phyloP scores from a whole-genome alignment of 2,888 invertebrate genomes.

The Scaptomyza cyrtandrae region DNA sequence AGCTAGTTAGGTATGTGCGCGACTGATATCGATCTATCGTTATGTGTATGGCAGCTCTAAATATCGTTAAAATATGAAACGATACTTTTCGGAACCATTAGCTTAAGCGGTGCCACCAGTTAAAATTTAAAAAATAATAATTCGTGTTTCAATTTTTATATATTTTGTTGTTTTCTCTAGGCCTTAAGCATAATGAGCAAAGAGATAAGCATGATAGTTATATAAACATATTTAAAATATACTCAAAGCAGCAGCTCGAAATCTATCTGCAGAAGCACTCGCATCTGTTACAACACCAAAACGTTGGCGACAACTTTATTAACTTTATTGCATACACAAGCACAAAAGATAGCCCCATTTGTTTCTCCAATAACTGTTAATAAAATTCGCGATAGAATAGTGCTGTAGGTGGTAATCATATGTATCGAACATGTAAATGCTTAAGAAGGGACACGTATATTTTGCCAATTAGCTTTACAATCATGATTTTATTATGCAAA shows the following conservation, averaged over 20 bases:
- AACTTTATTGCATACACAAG: too few relatives aligned
- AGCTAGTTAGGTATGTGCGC: conserved; percentile 17
- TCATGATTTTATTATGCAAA: conserved; percentile 54
- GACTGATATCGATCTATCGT: conserved; percentile 25
- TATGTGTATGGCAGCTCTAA: conserved; percentile 1
- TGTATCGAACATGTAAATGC: not conserved
- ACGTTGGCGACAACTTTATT: too few relatives aligned
- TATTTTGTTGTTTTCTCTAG: not conserved
- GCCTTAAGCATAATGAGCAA: too few relatives aligned
- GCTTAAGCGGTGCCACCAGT: not conserved
- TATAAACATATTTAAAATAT: too few relatives aligned
- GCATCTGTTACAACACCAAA: too few relatives aligned
- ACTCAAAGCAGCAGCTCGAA: too few relatives aligned
- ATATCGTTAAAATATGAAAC: not conserved
- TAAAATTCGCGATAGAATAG: not conserved
- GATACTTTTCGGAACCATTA: conserved; percentile 15
- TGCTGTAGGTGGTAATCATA: not conserved
- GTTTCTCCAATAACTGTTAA: too few relatives aligned
- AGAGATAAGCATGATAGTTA: too few relatives aligned
- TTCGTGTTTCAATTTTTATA: not conserved
- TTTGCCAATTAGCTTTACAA: not conserved
- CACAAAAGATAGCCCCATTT: too few relatives aligned
- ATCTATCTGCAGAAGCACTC: too few relatives aligned
- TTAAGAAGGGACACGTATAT: not conserved
- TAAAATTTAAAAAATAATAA: not conserved